A percentile compares a stretch with the other conserved stretches of the same genome.
Conservation (phyloP, 2,113 vertebrate genomes). For the Dermatemys mawii region DNA sequence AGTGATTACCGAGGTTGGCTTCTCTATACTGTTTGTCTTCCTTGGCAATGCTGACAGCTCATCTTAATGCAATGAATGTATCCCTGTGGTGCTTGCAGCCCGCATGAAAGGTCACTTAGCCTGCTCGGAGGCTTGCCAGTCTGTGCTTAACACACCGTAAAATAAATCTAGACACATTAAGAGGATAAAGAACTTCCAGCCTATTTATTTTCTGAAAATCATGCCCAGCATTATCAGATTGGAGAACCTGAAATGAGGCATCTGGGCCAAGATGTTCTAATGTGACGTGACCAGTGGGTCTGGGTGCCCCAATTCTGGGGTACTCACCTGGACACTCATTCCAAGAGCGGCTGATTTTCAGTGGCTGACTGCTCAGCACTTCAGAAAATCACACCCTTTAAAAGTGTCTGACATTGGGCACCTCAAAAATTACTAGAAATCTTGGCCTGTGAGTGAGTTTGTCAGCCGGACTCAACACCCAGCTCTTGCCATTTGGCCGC, state of each 20-base stretch:
- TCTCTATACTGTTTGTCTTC: background rate
- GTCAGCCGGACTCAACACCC: background rate
- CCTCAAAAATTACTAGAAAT: background rate
- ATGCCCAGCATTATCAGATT: background rate
- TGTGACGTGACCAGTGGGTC: background rate
- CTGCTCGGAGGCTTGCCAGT: background rate
- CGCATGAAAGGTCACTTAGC: background rate
- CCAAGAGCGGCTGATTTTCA: too few relatives aligned
- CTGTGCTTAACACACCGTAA: background rate
- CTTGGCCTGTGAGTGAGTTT: background rate
- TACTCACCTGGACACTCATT: too few relatives aligned
- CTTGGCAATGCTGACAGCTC: background rate
- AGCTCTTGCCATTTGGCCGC: background rate
- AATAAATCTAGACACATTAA: background rate
- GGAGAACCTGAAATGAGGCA: background rate
- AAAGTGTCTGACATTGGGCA: background rate
- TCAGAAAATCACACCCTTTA: background rate
- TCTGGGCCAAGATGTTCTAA: background rate
- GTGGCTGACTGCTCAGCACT: too few relatives aligned
- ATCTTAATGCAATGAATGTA: background rate
- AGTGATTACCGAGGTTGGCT: background rate
- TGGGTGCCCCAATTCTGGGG: too few relatives aligned
- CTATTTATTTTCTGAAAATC: background rate
- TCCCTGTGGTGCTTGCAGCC: fast-evolving
- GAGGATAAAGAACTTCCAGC: background rate